phyloP scores from a whole-genome alignment of 2,888 invertebrate species.

The Torymus tubicola region DNA sequence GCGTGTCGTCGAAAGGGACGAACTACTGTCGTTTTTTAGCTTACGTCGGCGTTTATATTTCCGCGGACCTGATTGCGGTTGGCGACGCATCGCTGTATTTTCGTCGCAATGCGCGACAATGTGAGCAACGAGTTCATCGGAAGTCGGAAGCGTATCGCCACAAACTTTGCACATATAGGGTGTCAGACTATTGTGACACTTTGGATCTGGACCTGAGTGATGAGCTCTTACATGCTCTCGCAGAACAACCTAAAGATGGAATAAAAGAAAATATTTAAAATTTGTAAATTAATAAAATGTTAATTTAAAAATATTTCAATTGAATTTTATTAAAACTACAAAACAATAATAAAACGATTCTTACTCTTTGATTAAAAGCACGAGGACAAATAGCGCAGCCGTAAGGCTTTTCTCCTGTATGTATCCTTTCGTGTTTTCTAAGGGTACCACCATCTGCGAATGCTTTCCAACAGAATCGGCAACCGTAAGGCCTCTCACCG shows the following conservation, averaged over 20 bases:
- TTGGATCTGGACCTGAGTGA: slow-evolving; percentile 88
- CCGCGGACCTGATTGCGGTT: slow-evolving; percentile 87
- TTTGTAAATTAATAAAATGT: not conserved
- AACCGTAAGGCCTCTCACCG: slow-evolving; percentile 89
- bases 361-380: slow-evolving; percentile 88
- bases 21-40: slow-evolving; percentile 80
- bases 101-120: slow-evolving; percentile 91
- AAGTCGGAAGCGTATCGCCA: slow-evolving; percentile 83
- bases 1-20: slow-evolving; percentile 58
- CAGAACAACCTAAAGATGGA: slow-evolving; percentile 81
- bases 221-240: slow-evolving; percentile 91
- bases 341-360: slow-evolving; percentile 24
- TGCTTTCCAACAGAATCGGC: slow-evolving; percentile 92
- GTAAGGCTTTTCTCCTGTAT: slow-evolving; percentile 91
- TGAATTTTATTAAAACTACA: not conserved
- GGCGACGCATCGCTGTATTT: slow-evolving; percentile 88
- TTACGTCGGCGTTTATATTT: slow-evolving; percentile 90
- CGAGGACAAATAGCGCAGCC: slow-evolving; percentile 91
- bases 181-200: slow-evolving; percentile 80
- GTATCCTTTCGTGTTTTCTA: slow-evolving; percentile 90
- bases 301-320: slow-evolving; percentile 2
- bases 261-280: slow-evolving; percentile 11
- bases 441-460: slow-evolving; percentile 92
- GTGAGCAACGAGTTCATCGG: slow-evolving; percentile 87
- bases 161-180: slow-evolving; percentile 88